These are phyloP conservation scores for Strigamia transsilvanica DNA, from an alignment of 2,888 invertebrate species.

Conservation along the genomic window DNA sequence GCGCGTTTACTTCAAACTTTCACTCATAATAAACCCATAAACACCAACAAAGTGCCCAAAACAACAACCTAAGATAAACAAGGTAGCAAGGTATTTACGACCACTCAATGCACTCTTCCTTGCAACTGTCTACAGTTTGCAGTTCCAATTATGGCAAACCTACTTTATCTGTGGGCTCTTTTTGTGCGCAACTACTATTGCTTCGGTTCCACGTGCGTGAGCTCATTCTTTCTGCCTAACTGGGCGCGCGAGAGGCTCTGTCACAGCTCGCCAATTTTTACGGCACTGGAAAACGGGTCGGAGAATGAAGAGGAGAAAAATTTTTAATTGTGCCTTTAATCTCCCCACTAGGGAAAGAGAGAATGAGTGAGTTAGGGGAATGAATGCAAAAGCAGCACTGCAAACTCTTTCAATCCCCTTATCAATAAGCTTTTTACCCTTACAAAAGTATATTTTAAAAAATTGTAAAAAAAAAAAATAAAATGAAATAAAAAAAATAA, in stretches of 20 bases:
- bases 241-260: conserved; percentile 44
- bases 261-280: conserved; percentile 44
- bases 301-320: conserved; percentile 37
- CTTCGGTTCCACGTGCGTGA: conserved; percentile 42
- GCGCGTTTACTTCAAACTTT: conserved; percentile 36
- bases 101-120: conserved; percentile 44
- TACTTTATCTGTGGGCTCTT: conserved; percentile 44
- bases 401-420: conserved; percentile 35
- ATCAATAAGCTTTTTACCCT: conserved; percentile 6
- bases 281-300: conserved; percentile 38
- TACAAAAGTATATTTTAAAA: not conserved
- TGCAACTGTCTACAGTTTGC: conserved; percentile 44
- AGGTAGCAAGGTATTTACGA: conserved; percentile 44
- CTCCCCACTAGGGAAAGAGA: conserved; percentile 40
- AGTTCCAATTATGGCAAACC: conserved; percentile 44
- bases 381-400: conserved; percentile 33
- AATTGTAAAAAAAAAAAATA: not conserved
- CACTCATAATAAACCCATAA: conserved; percentile 36
- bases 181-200: conserved; percentile 44
- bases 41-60: conserved; percentile 42
- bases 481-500: too few species aligned
- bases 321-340: conserved; percentile 44
- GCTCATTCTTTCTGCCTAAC: conserved; percentile 44
- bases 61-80: conserved; percentile 42
- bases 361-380: conserved; percentile 28